Evolutionary conservation across 2,888 invertebrate species (phyloP).

Genomic region (Myopa tessellatipennis): DNA sequence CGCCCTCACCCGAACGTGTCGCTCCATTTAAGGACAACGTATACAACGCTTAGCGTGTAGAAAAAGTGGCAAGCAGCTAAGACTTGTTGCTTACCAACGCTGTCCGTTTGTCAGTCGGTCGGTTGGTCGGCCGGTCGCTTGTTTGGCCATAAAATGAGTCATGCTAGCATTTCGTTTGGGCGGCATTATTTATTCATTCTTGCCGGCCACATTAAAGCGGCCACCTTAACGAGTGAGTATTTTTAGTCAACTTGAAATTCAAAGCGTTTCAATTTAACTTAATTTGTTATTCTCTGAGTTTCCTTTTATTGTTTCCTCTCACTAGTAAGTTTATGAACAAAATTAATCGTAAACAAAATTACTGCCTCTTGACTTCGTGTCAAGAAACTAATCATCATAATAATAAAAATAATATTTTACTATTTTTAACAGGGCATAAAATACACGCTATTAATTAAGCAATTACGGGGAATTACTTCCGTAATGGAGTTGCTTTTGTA

Average conservation of each 20-base stretch:
- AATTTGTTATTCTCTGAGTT: not conserved
- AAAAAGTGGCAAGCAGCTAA: conserved; percentile 8
- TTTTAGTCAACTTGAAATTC: not conserved
- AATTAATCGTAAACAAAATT: too few species aligned
- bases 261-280: not conserved
- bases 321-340: not conserved
- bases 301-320: not conserved
- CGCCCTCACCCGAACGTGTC: not conserved
- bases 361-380: too few species aligned
- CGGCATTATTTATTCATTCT: too few species aligned
- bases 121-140: not conserved
- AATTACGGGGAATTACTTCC: too few species aligned
- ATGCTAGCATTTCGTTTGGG: not conserved
- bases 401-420: too few species aligned
- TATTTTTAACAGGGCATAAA: too few species aligned
- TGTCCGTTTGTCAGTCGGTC: not conserved
- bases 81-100: too few species aligned
- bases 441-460: too few species aligned
- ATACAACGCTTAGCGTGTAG: not conserved
- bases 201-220: not conserved
- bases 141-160: conserved; percentile 14
- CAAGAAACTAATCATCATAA: too few species aligned
- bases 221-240: not conserved
- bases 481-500: too few species aligned
- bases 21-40: conserved; percentile 11